Conservation (phyloP, 2,888 invertebrate genomes). For the Melipona beecheii region DNA sequence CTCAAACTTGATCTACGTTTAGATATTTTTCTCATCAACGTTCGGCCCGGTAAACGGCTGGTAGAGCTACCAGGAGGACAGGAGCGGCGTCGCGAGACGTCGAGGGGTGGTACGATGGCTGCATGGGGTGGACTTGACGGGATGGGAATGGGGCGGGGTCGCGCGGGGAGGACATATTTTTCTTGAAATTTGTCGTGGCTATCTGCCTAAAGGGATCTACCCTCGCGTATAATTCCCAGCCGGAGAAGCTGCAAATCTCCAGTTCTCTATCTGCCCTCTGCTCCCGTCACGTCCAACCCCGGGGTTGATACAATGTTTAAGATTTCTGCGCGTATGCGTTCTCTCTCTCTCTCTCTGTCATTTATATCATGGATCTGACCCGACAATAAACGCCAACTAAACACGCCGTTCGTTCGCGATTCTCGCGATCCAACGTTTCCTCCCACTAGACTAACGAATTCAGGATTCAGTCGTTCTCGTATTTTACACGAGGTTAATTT, state of each 20-base stretch:
- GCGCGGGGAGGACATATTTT: conserved; percentile 78
- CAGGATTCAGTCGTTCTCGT: background rate
- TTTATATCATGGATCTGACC: conserved; percentile 8
- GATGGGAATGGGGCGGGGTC: conserved; percentile 14
- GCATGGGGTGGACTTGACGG: conserved; percentile 63
- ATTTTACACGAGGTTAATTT: conserved; percentile 11
- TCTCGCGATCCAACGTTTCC: background rate
- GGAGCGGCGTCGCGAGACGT: conserved; percentile 54
- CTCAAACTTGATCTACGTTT: conserved; percentile 81
- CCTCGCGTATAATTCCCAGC: conserved; percentile 80
- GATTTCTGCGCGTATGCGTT: conserved; percentile 66
- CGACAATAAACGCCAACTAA: conserved; percentile 42
- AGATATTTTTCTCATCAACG: conserved; percentile 83
- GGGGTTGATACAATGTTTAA: conserved; percentile 74
- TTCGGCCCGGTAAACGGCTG: conserved; percentile 74
- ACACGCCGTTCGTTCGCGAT: conserved; percentile 26
- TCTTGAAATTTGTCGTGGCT: conserved; percentile 82
- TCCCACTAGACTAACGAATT: background rate
- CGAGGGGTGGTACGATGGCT: conserved; percentile 70
- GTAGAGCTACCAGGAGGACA: conserved; percentile 73
- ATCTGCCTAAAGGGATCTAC: conserved; percentile 81
- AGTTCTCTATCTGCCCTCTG: conserved; percentile 67
- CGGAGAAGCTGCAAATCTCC: conserved; percentile 85
- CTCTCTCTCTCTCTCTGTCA: conserved; percentile 30
- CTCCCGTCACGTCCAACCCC: conserved; percentile 46